Evolutionary conservation across 2,888 invertebrate species (phyloP).

Genomic region (Zygogramma bicolorata): DNA sequence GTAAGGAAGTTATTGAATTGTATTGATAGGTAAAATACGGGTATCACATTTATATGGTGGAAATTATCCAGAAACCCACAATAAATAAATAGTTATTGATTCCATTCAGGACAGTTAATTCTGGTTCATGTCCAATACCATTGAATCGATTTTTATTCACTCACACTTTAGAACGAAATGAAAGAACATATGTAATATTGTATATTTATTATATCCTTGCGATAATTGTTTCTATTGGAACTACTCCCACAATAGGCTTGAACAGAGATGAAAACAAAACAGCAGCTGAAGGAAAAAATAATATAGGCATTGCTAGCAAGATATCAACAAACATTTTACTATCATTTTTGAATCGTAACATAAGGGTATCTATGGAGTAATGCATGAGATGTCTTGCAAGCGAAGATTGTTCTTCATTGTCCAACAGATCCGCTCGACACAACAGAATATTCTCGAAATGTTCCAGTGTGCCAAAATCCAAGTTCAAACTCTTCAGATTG

Average conservation of each 20-base stretch:
- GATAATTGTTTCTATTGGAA: slow-evolving; percentile 66
- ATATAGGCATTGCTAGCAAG: slow-evolving; percentile 56
- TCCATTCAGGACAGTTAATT: too few species aligned
- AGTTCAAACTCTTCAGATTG: slow-evolving; percentile 51
- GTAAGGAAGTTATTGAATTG: too few species aligned
- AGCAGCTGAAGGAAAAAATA: slow-evolving; percentile 57
- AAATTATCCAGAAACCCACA: too few species aligned
- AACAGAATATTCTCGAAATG: slow-evolving; percentile 61
- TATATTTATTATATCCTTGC: slow-evolving; percentile 64
- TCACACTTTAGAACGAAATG: too few species aligned
- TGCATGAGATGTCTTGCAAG: slow-evolving; percentile 49
- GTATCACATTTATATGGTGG: too few species aligned
- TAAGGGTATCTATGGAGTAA: slow-evolving; percentile 49
- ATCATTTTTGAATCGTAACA: slow-evolving; percentile 49
- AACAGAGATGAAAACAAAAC: slow-evolving; percentile 60
- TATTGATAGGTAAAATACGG: too few species aligned
- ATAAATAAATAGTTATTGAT: too few species aligned
- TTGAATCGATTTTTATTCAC: too few species aligned
- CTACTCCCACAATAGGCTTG: slow-evolving; percentile 63
- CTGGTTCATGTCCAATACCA: too few species aligned
- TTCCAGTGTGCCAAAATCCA: slow-evolving; percentile 56
- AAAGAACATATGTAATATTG: too few species aligned
- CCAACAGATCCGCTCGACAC: slow-evolving; percentile 59
- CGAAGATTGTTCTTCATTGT: slow-evolving; percentile 52
- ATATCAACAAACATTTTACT: slow-evolving; percentile 54